These are phyloP conservation scores for Agapostemon virescens DNA, from an alignment of 2,888 invertebrate genomes.

Conservation along the genomic window DNA sequence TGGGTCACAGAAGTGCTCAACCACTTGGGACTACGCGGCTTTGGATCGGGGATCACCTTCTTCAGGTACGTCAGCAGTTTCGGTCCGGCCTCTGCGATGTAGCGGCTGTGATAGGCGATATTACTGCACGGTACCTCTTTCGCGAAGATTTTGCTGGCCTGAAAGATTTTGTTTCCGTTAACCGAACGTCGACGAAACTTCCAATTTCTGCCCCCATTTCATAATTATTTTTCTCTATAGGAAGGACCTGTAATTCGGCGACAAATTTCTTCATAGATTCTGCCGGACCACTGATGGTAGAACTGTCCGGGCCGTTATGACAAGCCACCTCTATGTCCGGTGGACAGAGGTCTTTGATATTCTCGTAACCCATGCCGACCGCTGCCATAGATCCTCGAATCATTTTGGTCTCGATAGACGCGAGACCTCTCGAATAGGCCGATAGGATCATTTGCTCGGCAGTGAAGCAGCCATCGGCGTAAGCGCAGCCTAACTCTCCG, in stretches of 20 bases:
- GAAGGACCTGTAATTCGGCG: constrained; percentile 81
- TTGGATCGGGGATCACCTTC: constrained; percentile 85
- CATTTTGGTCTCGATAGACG: constrained; percentile 71
- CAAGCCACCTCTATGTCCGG: constrained; percentile 92
- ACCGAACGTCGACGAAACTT: not conserved
- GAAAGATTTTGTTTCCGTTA: constrained; percentile 53
- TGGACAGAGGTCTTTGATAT: constrained; percentile 86
- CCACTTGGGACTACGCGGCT: constrained; percentile 88
- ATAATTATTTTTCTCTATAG: not conserved
- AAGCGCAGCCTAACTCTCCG: constrained; percentile 96
- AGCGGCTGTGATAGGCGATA: constrained; percentile 94
- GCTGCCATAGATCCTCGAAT: constrained; percentile 94
- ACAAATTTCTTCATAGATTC: constrained; percentile 86
- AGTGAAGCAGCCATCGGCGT: constrained; percentile 95
- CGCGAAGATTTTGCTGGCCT: constrained; percentile 89
- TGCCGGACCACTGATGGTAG: constrained; percentile 94
- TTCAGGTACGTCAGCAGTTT: constrained; percentile 85
- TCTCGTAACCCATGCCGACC: constrained; percentile 85
- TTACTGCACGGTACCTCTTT: constrained; percentile 92
- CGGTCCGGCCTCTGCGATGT: constrained; percentile 88
- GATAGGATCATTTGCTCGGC: constrained; percentile 75
- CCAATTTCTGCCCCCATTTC: not conserved
- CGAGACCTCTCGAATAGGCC: constrained; percentile 74
- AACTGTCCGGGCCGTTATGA: constrained; percentile 92
- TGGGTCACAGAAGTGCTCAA: constrained; percentile 91